Base-by-base conservation (phyloP, 2,113 vertebrate genomes). In the Xiphophorus couchianus region DNA sequence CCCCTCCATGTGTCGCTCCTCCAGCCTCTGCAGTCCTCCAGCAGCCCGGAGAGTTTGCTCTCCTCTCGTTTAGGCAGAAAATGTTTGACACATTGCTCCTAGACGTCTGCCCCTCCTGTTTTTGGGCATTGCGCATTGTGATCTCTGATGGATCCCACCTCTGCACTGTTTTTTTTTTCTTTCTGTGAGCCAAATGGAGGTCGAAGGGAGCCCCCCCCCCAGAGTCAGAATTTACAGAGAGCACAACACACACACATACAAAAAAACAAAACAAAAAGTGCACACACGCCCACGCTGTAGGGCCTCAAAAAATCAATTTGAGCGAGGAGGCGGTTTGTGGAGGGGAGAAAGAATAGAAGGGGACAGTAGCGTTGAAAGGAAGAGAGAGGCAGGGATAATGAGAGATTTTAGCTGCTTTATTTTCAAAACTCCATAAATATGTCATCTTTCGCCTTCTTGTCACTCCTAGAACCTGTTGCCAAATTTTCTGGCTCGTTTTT, bases 231-330 rank as follows among this genome's bases (percentile, higher is more conserved):
- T 85, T 75, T 51, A 60, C 78, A 83, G 78, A 69, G 74, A 86
- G 35, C 11, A 37, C 35, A 35, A 35, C 35, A 37, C 2, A 73
- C 76, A 84, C 69, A 84, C 78, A 62, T 28, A 33, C 70, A 77
- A 68, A 69, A 77, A 62, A 63, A 48, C 5, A 25, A 13, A 37
- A 87, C 27, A 62, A 31, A 63, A 65, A 76, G 71, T 33, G 73
- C 75, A 69, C 81, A 79, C 83, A 84, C 65, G 30, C 79, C 75
- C 74, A 79, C 78, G n/a, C 66, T 13, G 66, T 60, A 73, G 60
- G 62, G 83, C 83, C 82, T 58, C 80, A 69, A 83, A 86, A 84
- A 90, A 89, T 90, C 90, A 90, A 76, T 91, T 87, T 78, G 78
- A 82, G 66, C 86, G 82, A 58, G 77, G 86, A 90, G 90, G 87